Evolutionary conservation across 1,140 invertebrate genomes (phyloP).

Genomic region (Littorina saxatilis): DNA sequence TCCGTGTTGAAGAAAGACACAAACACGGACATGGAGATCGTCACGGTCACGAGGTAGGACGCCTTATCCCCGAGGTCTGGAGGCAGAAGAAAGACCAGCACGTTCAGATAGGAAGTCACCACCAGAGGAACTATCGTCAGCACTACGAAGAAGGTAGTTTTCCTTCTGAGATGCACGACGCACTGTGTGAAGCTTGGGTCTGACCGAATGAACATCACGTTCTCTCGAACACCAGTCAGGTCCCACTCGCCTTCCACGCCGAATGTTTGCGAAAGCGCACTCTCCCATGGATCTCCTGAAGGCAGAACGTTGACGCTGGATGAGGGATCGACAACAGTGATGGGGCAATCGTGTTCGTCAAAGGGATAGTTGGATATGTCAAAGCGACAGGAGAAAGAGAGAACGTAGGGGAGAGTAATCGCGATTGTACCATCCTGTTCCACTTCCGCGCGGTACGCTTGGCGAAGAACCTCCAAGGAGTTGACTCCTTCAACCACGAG

Average conservation of each 20-base stretch:
- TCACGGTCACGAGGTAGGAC: conserved; percentile 84
- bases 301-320: not conserved
- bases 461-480: not conserved
- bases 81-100: conserved; percentile 79
- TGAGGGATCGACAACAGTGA: not conserved
- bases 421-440: not conserved
- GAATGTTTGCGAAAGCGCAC: not conserved
- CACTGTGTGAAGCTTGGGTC: conserved; percentile 48
- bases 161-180: conserved; percentile 86
- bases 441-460: not conserved
- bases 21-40: conserved; percentile 76
- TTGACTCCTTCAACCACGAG: not conserved
- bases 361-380: conserved; percentile 2
- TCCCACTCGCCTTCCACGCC: not conserved
- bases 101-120: conserved; percentile 77
- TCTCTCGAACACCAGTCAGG: not conserved
- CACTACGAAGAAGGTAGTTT: conserved; percentile 89
- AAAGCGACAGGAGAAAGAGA: not conserved
- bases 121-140: conserved; percentile 79
- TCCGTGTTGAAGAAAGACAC: not conserved
- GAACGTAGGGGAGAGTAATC: not conserved
- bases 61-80: conserved; percentile 80
- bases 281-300: too few species aligned
- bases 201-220: not conserved
- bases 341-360: not conserved